phyloP scores from a whole-genome alignment of 2,888 invertebrate genomes.

The Drosophila aldrichi region DNA sequence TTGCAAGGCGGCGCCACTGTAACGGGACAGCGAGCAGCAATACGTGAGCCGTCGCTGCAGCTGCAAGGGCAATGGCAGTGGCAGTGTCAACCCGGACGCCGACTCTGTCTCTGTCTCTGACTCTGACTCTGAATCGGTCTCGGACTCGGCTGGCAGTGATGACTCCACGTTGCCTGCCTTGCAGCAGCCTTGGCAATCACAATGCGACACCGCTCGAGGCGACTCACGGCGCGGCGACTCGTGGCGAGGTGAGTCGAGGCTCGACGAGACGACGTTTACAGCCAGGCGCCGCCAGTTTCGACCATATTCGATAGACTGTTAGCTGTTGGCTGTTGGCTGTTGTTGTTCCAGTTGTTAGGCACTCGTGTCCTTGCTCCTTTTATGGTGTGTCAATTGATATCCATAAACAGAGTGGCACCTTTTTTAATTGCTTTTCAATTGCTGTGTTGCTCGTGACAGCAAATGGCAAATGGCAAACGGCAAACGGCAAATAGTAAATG shows the following conservation, averaged over 20 bases:
- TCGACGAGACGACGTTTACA: slow-evolving; percentile 35
- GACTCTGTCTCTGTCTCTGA: slow-evolving; percentile 21
- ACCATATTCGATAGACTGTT: slow-evolving; percentile 59
- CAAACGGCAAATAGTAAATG: slow-evolving; percentile 33
- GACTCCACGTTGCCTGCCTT: slow-evolving; percentile 73
- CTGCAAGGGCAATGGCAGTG: slow-evolving; percentile 33
- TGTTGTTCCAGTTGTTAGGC: slow-evolving; percentile 31
- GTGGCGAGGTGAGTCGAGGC: slow-evolving; percentile 9
- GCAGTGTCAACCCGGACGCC: slow-evolving; percentile 27
- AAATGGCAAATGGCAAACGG: slow-evolving; percentile 4
- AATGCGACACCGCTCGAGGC: slow-evolving; percentile 22
- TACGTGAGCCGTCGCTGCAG: slow-evolving; percentile 82
- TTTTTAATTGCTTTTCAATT: slow-evolving; percentile 67
- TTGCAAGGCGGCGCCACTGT: slow-evolving; percentile 80
- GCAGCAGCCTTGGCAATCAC: slow-evolving; percentile 68
- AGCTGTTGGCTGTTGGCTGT: neutral
- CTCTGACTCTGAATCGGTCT: slow-evolving; percentile 25
- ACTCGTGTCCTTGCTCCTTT: slow-evolving; percentile 66
- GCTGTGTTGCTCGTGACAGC: slow-evolving; percentile 27
- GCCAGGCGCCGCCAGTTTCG: slow-evolving; percentile 46
- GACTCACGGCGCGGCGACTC: slow-evolving; percentile 1
- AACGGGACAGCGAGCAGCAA: slow-evolving; percentile 82
- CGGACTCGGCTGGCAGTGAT: slow-evolving; percentile 45
- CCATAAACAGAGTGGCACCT: slow-evolving; percentile 58
- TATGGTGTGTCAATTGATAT: slow-evolving; percentile 64